Percentiles rank a stretch among this genome's conserved stretches.
phyloP scores from a whole-genome alignment of 2,888 invertebrate genomes.

The Eristalinus aeneus region DNA sequence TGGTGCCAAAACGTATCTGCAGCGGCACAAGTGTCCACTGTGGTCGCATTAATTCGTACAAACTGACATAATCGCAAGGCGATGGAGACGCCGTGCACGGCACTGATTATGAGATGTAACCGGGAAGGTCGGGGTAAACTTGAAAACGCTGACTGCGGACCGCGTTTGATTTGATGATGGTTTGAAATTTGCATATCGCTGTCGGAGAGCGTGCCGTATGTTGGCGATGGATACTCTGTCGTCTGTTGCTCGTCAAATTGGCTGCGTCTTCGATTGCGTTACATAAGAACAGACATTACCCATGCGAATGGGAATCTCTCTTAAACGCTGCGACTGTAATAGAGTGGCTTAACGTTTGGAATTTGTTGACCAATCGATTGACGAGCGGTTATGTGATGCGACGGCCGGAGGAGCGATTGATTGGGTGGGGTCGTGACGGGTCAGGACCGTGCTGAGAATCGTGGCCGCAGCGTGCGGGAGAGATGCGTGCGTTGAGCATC shows the following conservation, averaged over 20 bases:
- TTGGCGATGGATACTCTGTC: constrained; percentile 1
- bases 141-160: constrained; percentile 12
- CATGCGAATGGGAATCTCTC: constrained; percentile 51
- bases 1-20: constrained; percentile 39
- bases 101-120: constrained; percentile 35
- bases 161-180: background rate
- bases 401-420: constrained; percentile 18
- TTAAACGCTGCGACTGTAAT: constrained; percentile 14
- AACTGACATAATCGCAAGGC: constrained; percentile 36
- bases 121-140: constrained; percentile 24
- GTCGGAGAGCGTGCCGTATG: constrained; percentile 11
- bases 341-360: constrained; percentile 41
- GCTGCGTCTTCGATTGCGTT: constrained; percentile 20
- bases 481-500: background rate
- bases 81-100: background rate
- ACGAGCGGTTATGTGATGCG: constrained; percentile 37
- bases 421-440: constrained; percentile 31
- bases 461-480: background rate
- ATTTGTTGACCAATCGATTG: constrained; percentile 62
- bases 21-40: constrained; percentile 12
- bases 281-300: constrained; percentile 46
- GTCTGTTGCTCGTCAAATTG: constrained; percentile 5
- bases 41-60: constrained; percentile 33
- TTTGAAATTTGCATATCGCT: constrained; percentile 45
- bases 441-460: background rate